Evolutionary conservation across 2,888 invertebrate species (phyloP).

Genomic region (Steinernema carpocapsae): DNA sequence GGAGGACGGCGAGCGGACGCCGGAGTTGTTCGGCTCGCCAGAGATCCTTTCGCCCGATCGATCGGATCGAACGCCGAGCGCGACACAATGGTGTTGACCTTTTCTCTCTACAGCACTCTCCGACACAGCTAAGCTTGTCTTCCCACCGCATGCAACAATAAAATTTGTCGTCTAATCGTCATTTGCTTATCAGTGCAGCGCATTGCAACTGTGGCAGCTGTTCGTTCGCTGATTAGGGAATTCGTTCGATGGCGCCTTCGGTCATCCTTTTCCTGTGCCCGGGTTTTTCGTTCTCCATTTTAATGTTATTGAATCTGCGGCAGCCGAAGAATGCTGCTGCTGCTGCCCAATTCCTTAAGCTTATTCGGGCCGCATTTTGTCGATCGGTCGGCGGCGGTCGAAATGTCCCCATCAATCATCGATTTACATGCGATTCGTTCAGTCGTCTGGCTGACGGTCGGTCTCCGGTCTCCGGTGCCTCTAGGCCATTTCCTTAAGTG

Average conservation of each 20-base stretch:
- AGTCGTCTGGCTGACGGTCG: too few relatives aligned
- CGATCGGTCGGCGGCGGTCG: not conserved
- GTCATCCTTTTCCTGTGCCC: not conserved
- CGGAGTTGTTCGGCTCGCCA: too few relatives aligned
- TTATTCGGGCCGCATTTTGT: constrained; percentile 10
- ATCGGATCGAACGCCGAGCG: constrained; percentile 10
- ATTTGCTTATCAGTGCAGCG: not conserved
- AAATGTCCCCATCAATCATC: not conserved
- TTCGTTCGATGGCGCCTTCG: constrained; percentile 3
- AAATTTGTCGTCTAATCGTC: not conserved
- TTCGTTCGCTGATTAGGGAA: not conserved
- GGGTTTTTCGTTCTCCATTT: constrained; percentile 17
- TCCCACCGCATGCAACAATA: constrained; percentile 1
- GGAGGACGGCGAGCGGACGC: too few relatives aligned
- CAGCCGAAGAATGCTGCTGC: constrained; percentile 33
- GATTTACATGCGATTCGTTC: not conserved
- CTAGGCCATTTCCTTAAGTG: too few relatives aligned
- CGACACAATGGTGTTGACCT: constrained; percentile 30
- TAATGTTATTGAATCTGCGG: constrained; percentile 29
- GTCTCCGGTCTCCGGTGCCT: too few relatives aligned
- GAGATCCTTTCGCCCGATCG: constrained; percentile 2
- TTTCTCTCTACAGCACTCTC: not conserved
- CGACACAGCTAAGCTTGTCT: constrained; percentile 19
- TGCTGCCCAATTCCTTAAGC: not conserved
- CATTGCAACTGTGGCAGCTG: constrained; percentile 6